phyloP scores from a whole-genome alignment of 1,140 invertebrate species.

The Archivesica marissinica region DNA sequence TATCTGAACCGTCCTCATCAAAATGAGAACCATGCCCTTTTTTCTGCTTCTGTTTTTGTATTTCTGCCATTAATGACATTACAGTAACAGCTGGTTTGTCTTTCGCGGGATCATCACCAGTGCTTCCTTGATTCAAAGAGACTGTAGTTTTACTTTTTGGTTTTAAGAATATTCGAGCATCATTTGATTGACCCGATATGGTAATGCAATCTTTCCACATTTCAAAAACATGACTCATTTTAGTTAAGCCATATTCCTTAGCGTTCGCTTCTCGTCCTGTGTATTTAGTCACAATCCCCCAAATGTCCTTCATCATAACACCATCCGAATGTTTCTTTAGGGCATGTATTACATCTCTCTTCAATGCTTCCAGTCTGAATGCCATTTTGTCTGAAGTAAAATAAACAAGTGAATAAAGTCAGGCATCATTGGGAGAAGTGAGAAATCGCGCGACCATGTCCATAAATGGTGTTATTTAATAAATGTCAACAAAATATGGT shows the following conservation, averaged over 20 bases:
- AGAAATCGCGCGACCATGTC: no score
- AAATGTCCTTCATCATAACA: neutral
- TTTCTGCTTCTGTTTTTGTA: neutral
- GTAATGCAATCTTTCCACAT: constrained; percentile 40
- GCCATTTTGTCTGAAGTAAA: neutral
- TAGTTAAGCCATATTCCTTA: constrained; percentile 18
- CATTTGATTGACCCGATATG: neutral
- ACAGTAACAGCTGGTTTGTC: neutral
- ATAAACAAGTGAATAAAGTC: no score
- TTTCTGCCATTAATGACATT: neutral
- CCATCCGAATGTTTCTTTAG: constrained; percentile 12
- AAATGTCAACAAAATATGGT: no score
- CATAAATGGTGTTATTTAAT: no score
- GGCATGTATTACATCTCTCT: constrained; percentile 35
- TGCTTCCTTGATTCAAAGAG: neutral
- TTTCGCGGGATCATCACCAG: neutral
- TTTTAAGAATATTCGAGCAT: neutral
- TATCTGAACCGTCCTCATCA: neutral
- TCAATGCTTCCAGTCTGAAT: neutral
- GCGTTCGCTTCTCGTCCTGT: constrained; percentile 4
- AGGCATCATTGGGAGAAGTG: no score
- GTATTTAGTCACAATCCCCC: neutral
- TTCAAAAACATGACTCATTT: constrained; percentile 1
- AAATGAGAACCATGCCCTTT: neutral
- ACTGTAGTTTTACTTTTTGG: neutral